A percentile compares a stretch with the other conserved stretches of the same genome.
phyloP scores from a whole-genome alignment of 2,888 invertebrate species.

The Sphecodes monilicornis region DNA sequence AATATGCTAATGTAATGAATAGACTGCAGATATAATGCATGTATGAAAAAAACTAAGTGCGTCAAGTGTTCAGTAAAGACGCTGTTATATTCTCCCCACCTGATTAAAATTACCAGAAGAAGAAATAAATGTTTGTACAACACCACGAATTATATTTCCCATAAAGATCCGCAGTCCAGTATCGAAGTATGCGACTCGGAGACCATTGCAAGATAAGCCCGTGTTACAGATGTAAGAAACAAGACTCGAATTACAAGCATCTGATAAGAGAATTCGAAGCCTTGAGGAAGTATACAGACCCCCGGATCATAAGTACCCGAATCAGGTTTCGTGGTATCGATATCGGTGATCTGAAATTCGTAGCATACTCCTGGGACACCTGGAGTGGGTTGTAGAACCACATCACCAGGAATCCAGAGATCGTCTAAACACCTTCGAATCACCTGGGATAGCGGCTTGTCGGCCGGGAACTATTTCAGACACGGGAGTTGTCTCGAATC shows the following conservation, averaged over 20 bases:
- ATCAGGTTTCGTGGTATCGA: conserved; percentile 3
- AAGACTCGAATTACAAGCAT: background rate
- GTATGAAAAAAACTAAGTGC: too few species aligned
- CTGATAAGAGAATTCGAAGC: background rate
- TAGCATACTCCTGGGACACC: conserved; percentile 5
- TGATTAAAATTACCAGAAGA: too few species aligned
- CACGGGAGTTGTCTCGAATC: conserved; percentile 6
- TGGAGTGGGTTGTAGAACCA: background rate
- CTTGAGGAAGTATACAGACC: background rate
- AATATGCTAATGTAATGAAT: too few species aligned
- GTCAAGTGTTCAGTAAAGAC: too few species aligned
- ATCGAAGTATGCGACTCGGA: background rate
- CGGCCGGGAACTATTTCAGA: conserved; percentile 2
- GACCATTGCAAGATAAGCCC: background rate
- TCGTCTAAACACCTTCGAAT: conserved; percentile 8
- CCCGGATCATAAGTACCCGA: conserved; percentile 1
- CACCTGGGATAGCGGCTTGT: background rate
- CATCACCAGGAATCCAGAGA: conserved; percentile 7
- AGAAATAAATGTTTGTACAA: too few species aligned
- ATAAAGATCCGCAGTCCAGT: background rate
- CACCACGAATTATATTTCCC: background rate
- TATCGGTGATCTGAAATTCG: conserved; percentile 11
- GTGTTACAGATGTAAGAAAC: background rate
- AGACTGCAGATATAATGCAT: too few species aligned
- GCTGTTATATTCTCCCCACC: too few species aligned